Base-by-base conservation (phyloP, 2,888 invertebrate species). In the Candidula unifasciata region DNA sequence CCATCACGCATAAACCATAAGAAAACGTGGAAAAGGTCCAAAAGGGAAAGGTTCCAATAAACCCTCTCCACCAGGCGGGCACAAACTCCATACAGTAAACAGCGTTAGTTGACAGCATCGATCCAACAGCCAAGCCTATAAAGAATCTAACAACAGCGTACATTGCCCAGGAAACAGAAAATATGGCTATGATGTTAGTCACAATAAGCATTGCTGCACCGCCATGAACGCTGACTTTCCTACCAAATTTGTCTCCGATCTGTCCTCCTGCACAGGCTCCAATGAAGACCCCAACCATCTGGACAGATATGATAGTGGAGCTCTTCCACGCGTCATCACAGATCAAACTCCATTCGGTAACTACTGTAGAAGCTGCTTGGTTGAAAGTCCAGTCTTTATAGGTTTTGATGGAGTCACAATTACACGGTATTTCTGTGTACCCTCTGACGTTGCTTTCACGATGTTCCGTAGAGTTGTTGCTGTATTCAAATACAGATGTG, bases 231-330 rank as follows among this genome's bases (percentile, higher is more conserved):
- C 88, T 88, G 0, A 88, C 88, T 80, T 89, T 90, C 27, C 90
- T 85, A 13, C 90, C 90, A 57, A 89, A 80, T 21, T 80, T 57
- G 64, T 90, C 90, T 1, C 87, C 89, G 3, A 89, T 54, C 10
- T 89, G 87, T n/a, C 90, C 93, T 8, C 90, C 88, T 21, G 91
- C 35, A 18, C 89, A 86, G 5, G 92, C 91, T 0, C 93, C 93
- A 5, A 91, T 54, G n/a, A 92, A 87, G 2, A 92, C 91, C 18
- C 93, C 93, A 30, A 88, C 88, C 92, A 93, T 93, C 89, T 93
- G 92, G 54, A 92, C 85, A 6, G 91, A 91, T 37, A 91, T 92
- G 52, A 92, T 92, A 24, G 88, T 85, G 57, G 88, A 88, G 0
- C 89, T 87, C 18, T 91, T 85, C 77, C 89, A 90, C 37, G 86